phyloP scores from a whole-genome alignment of 2,113 vertebrate genomes.

The Oreocharis arfaki region DNA sequence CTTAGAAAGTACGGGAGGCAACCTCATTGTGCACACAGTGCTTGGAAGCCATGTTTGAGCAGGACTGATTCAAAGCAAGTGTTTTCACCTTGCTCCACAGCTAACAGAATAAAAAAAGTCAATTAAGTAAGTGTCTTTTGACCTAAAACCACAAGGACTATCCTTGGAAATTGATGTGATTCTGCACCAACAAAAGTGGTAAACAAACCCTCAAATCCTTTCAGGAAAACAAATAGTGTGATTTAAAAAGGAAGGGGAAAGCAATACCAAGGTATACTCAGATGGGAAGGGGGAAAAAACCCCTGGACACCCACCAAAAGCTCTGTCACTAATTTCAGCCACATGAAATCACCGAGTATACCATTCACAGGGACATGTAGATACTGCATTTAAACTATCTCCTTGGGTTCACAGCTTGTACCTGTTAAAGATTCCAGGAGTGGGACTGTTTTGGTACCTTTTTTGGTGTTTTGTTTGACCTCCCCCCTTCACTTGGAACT shows the following conservation, averaged over 20 bases:
- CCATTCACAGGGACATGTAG: neutral
- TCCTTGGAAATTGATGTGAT: neutral
- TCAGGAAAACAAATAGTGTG: neutral
- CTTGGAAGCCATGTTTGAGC: neutral
- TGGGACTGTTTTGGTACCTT: neutral
- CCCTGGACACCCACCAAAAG: fast-evolving
- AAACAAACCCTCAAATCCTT: neutral
- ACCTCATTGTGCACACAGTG: neutral
- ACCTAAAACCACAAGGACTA: neutral
- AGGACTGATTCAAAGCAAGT: neutral
- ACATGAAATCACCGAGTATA: neutral
- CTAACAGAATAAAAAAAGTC: neutral
- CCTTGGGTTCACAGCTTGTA: neutral
- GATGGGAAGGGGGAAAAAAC: neutral
- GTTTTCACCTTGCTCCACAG: neutral
- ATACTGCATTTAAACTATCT: neutral
- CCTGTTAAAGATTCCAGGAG: neutral
- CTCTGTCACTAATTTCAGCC: neutral
- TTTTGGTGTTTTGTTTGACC: neutral
- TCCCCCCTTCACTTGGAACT: neutral
- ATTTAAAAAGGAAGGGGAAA: neutral
- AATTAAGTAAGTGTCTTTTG: neutral
- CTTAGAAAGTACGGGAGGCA: neutral
- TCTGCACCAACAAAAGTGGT: neutral
- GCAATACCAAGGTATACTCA: neutral